Conservation (phyloP, 2,888 invertebrate genomes). For the Bruchidius siliquastri region DNA sequence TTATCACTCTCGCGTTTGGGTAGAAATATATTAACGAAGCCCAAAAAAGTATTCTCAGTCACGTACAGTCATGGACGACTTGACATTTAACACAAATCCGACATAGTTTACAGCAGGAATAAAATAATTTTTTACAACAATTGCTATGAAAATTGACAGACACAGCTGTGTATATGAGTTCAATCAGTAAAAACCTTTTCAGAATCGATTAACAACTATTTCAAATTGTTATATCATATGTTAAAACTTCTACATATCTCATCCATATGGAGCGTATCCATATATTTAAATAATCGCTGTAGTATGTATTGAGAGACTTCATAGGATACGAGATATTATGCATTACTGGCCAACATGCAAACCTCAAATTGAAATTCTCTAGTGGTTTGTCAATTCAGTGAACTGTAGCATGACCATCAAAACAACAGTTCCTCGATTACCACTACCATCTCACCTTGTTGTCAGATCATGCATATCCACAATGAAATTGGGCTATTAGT, state of each 20-base stretch:
- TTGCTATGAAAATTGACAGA: no score
- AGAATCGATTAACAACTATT: background rate
- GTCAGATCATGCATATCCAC: background rate
- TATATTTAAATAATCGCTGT: background rate
- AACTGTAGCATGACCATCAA: background rate
- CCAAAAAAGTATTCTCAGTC: no score
- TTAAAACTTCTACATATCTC: background rate
- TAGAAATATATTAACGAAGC: no score
- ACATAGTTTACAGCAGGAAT: no score
- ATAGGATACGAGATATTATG: background rate
- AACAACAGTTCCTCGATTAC: background rate
- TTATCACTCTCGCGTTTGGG: no score
- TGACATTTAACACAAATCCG: no score
- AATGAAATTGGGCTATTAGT: background rate
- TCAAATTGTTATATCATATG: background rate
- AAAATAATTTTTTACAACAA: no score
- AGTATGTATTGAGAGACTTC: background rate
- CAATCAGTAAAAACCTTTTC: background rate
- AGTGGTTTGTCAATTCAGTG: background rate
- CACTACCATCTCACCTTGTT: background rate
- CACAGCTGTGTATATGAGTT: background rate
- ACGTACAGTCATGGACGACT: no score
- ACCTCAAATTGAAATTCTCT: background rate
- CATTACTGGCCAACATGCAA: background rate
- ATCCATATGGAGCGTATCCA: background rate